Evolutionary conservation across 2,113 vertebrate species (phyloP), one percentile per base, ranked within the genome.

Genomic region (Amphiprion percula): DNA sequence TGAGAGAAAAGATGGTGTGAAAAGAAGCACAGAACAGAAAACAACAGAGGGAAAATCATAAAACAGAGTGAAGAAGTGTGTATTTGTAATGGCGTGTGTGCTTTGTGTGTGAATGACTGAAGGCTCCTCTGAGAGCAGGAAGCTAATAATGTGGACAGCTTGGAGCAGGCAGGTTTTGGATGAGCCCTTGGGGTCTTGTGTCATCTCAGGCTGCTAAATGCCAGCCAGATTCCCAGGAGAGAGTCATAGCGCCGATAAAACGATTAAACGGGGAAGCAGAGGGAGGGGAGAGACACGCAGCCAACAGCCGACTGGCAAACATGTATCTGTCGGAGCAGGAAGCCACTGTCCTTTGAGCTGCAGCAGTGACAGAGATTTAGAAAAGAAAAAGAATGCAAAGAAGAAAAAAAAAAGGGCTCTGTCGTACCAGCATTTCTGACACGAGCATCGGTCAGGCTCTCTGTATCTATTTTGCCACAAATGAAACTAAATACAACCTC

Each of bases 141-240:
- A 68, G 64, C 64, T 78, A 85, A 81, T 82, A 82, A 74, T 33
- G 69, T 70, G 78, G 83, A 81, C 83, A 81, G 74, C 79, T 85
- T 85, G 74, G 79, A 82, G 83, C 65, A 33, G 54, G 65, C 79
- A 70, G 78, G 69, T 81, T 85, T 85, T 82, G 79, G 83, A 85
- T 70, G 78, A 77, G 74, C 74, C 78, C 68, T 74, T 64, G 68
- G 58, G 78, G 78, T 81, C 52, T 64, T 46, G 68, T 73, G 73
- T 68, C n/a, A 33, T 72, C 74, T 85, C 78, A 74, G 74, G 19
- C 69, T 77, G 54, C 53, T 82, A 78, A 82, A 85, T 69, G 64
- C 79, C 79, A 82, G 54, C 64, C 39, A 41, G 53, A 62, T 33
- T 81, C 83, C 78, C 83, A 10, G 39, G 77, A 74, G 78, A 81